Percentiles rank a stretch among this genome's conserved stretches.
These are phyloP conservation scores for Muschampia plurimacula DNA, from an alignment of 2,888 invertebrate genomes.

Conservation along the genomic window DNA sequence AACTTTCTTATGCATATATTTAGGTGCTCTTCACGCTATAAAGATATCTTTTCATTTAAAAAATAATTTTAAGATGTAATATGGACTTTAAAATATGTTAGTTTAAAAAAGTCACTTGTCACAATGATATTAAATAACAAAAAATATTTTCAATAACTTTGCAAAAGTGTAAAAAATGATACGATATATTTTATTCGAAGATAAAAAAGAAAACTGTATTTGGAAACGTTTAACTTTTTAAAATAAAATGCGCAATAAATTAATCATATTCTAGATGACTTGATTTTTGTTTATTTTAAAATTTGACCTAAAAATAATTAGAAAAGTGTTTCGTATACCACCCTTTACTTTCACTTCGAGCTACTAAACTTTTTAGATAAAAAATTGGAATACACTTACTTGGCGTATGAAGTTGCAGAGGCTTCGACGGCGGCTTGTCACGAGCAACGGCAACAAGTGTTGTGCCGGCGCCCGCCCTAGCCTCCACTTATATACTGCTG, in stretches of 20 bases:
- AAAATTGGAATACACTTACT: constrained; percentile 60
- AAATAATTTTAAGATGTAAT: too few species aligned
- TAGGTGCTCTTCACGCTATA: not conserved
- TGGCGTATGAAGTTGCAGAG: constrained; percentile 61
- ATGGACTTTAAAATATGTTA: too few species aligned
- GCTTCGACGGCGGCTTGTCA: constrained; percentile 55
- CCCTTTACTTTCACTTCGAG: not conserved
- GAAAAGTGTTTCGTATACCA: not conserved
- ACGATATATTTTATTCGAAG: too few species aligned
- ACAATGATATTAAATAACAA: too few species aligned
- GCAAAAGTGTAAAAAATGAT: too few species aligned
- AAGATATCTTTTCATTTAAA: not conserved
- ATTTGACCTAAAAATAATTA: not conserved
- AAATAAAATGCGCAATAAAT: too few species aligned
- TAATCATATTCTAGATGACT: too few species aligned
- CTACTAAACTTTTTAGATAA: not conserved
- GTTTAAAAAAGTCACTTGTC: too few species aligned
- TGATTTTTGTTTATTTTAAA: too few species aligned
- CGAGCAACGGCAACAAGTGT: constrained; percentile 77
- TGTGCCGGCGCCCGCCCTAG: constrained; percentile 71
- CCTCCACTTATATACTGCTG: constrained; percentile 72
- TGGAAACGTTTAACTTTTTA: too few species aligned
- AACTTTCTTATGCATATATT: not conserved
- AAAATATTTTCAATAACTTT: too few species aligned
- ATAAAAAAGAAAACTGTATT: too few species aligned